Conservation (phyloP, 2,113 vertebrate genomes). For the Syngnathus floridae region DNA sequence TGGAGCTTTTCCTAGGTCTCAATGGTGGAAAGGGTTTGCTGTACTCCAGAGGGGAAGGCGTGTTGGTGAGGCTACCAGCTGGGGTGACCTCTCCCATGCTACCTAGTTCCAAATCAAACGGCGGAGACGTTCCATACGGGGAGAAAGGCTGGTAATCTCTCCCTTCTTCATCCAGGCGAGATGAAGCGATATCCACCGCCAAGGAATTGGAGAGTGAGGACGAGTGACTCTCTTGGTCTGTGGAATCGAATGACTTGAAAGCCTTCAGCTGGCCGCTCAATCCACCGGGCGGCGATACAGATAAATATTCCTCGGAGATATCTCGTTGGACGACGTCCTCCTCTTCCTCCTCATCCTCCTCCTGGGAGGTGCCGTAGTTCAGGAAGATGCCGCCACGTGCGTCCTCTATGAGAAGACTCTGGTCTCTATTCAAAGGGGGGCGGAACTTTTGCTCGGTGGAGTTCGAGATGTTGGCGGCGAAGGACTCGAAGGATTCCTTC, state of each 20-base stretch:
- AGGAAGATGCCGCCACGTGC: slow-evolving; percentile 70
- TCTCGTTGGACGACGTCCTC: slow-evolving; percentile 57
- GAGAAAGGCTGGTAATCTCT: slow-evolving; percentile 81
- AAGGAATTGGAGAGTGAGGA: slow-evolving; percentile 71
- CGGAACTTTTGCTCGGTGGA: slow-evolving; percentile 37
- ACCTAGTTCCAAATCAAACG: slow-evolving; percentile 80
- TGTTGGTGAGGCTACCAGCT: slow-evolving; percentile 74
- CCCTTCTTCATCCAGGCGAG: slow-evolving; percentile 48
- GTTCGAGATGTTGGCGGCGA: slow-evolving; percentile 53
- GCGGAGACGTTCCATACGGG: slow-evolving; percentile 75
- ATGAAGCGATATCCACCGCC: slow-evolving; percentile 54
- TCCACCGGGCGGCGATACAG: slow-evolving; percentile 63
- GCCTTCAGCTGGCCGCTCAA: slow-evolving; percentile 47
- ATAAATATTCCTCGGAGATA: slow-evolving; percentile 74
- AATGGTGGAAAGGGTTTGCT: slow-evolving; percentile 76
- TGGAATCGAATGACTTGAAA: slow-evolving; percentile 80
- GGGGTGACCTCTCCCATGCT: slow-evolving; percentile 61
- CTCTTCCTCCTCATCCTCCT: slow-evolving; percentile 62
- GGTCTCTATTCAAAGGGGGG: slow-evolving; percentile 48
- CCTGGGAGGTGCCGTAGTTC: slow-evolving; percentile 63
- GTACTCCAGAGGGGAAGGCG: slow-evolving; percentile 80
- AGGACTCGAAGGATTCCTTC: slow-evolving; percentile 79
- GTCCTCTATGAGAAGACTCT: slow-evolving; percentile 45
- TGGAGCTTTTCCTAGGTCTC: slow-evolving; percentile 84
- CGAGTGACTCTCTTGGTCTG: slow-evolving; percentile 73